These are phyloP conservation scores for Hetaerina titia DNA, from an alignment of 2,888 invertebrate species.

Conservation along the genomic window DNA sequence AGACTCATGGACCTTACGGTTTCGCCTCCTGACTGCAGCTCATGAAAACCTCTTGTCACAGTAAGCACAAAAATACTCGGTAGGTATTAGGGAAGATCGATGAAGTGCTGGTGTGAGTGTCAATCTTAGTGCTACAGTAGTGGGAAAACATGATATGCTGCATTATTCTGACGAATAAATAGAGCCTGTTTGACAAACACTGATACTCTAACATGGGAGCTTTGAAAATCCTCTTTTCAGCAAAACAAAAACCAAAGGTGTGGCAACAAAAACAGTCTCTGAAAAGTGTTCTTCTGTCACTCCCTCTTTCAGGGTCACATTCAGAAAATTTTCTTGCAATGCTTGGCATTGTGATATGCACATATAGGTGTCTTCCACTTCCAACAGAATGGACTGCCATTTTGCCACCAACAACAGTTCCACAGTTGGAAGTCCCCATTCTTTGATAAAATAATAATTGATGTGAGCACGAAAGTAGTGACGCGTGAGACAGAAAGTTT, in stretches of 20 bases:
- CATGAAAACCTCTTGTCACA: constrained; percentile 69
- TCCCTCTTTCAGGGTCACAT: constrained; percentile 66
- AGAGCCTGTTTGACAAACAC: constrained; percentile 18
- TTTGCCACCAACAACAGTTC: constrained; percentile 73
- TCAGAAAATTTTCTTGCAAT: constrained; percentile 49
- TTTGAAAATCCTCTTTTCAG: constrained; percentile 75
- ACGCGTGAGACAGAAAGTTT: constrained; percentile 78
- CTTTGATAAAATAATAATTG: constrained; percentile 76
- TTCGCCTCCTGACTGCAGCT: constrained; percentile 68
- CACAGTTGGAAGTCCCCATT: constrained; percentile 76
- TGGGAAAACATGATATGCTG: constrained; percentile 48
- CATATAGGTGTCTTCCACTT: constrained; percentile 68
- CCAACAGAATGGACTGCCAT: constrained; percentile 68
- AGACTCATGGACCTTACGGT: constrained; percentile 68
- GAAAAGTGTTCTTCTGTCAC: constrained; percentile 68
- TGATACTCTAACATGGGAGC: constrained; percentile 74
- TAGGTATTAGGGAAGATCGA: constrained; percentile 33
- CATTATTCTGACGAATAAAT: constrained; percentile 45
- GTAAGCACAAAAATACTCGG: constrained; percentile 68
- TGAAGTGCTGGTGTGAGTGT: constrained; percentile 57
- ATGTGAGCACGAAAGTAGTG: constrained; percentile 79
- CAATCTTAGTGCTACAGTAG: constrained; percentile 71
- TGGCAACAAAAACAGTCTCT: constrained; percentile 76
- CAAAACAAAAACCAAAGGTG: constrained; percentile 76
- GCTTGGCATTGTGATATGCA: constrained; percentile 68